Conservation (phyloP, 2,113 vertebrate species). For the Mugil cephalus region DNA sequence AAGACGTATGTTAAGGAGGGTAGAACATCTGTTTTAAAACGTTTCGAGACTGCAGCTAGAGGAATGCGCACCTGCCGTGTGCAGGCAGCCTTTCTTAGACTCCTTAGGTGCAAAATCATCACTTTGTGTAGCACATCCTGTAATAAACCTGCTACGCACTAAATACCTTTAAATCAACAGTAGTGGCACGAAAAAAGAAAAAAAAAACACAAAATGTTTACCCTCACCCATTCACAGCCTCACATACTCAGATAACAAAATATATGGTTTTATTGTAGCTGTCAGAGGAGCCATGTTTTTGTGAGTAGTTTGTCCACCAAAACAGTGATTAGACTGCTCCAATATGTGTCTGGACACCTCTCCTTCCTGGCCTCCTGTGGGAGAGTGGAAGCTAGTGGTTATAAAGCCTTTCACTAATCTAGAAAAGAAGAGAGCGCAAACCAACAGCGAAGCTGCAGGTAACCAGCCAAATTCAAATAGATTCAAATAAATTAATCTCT, state of each 20-base stretch:
- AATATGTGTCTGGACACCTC: conserved; percentile 35
- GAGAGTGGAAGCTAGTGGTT: conserved; percentile 24
- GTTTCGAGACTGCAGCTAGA: conserved; percentile 51
- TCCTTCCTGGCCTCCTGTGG: conserved; percentile 16
- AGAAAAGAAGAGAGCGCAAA: neutral
- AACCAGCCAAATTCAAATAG: too few species aligned
- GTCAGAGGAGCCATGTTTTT: neutral
- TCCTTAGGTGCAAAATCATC: conserved; percentile 43
- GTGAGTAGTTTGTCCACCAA: conserved; percentile 42
- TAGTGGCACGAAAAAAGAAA: neutral
- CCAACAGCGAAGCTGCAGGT: too few species aligned
- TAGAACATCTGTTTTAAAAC: conserved; percentile 70
- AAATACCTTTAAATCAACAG: conserved; percentile 18
- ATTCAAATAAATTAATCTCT: neutral
- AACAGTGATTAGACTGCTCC: conserved; percentile 53
- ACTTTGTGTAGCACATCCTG: conserved; percentile 8
- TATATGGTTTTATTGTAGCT: neutral
- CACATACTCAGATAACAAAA: neutral
- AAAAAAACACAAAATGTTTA: neutral
- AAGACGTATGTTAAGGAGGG: conserved; percentile 64
- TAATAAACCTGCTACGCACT: conserved; percentile 18
- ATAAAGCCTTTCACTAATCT: neutral
- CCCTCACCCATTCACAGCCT: neutral
- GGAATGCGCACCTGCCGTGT: conserved; percentile 79
- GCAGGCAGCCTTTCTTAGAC: conserved; percentile 18